A percentile compares a stretch with the other conserved stretches of the same genome.
phyloP scores from a whole-genome alignment of 1,140 invertebrate genomes.

The Calycopis cecrops region DNA sequence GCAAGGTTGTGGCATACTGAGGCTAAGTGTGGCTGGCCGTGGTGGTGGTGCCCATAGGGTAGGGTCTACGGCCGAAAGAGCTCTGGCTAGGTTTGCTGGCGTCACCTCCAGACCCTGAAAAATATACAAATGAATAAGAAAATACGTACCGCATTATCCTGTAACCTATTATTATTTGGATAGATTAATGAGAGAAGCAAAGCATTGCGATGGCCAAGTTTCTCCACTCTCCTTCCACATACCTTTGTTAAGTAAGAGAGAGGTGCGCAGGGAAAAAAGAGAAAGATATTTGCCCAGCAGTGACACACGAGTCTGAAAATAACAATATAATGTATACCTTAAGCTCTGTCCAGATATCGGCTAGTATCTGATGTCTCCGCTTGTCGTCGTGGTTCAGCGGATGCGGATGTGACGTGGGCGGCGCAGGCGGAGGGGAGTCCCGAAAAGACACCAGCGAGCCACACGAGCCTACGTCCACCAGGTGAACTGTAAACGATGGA shows the following conservation, averaged over 20 bases:
- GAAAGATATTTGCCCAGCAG: no score
- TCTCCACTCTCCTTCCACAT: no score
- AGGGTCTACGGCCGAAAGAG: constrained; percentile 77
- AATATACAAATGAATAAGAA: neutral
- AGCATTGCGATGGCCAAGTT: no score
- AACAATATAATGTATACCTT: constrained; percentile 52
- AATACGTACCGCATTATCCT: neutral
- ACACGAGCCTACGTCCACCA: constrained; percentile 62
- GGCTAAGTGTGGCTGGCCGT: constrained; percentile 79
- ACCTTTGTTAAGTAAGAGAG: no score
- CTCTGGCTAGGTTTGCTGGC: constrained; percentile 75
- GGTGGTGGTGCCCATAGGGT: constrained; percentile 78
- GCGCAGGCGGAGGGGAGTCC: constrained; percentile 55
- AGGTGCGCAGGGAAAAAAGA: no score
- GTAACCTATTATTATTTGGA: neutral
- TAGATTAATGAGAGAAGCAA: neutral
- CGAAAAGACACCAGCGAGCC: constrained; percentile 61
- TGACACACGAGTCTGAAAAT: no score
- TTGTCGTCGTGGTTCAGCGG: constrained; percentile 77
- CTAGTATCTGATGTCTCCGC: constrained; percentile 76
- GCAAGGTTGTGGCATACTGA: constrained; percentile 75
- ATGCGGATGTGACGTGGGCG: constrained; percentile 52
- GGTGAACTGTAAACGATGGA: constrained; percentile 47
- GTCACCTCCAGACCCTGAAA: constrained; percentile 75
- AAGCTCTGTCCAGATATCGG: constrained; percentile 77